Conservation (phyloP, 2,888 invertebrate genomes). For the Synanthedon andrenaeformis region DNA sequence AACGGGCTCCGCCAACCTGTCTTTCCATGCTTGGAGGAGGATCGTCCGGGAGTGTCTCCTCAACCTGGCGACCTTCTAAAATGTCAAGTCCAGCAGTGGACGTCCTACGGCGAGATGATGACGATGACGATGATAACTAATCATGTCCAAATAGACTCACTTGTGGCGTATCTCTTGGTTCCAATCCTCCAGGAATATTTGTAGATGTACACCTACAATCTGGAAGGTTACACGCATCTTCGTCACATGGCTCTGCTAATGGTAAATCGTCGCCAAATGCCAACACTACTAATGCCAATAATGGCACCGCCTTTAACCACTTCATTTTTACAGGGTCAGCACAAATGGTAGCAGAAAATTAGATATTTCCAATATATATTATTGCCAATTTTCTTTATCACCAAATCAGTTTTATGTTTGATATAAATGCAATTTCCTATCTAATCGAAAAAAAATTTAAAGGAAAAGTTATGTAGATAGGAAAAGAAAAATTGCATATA, state of each 20-base stretch:
- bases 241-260: slow-evolving; percentile 17
- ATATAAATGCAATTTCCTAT: too few species aligned
- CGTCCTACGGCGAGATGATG: too few species aligned
- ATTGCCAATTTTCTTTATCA: background rate
- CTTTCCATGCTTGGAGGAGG: too few species aligned
- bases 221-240: slow-evolving; percentile 37
- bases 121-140: too few species aligned
- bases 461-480: too few species aligned
- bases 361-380: background rate
- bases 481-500: too few species aligned
- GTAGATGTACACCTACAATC: slow-evolving; percentile 49
- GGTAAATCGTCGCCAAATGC: slow-evolving; percentile 3
- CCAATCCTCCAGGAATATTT: slow-evolving; percentile 40
- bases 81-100: too few species aligned
- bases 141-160: slow-evolving; percentile 15
- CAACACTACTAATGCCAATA: slow-evolving; percentile 1
- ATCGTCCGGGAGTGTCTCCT: too few species aligned
- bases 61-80: too few species aligned
- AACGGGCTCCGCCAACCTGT: too few species aligned
- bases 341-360: background rate
- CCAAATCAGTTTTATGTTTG: background rate
- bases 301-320: slow-evolving; percentile 1
- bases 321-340: background rate
- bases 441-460: too few species aligned
- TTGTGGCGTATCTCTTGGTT: slow-evolving; percentile 46